Base-by-base conservation (phyloP, 1,140 invertebrate species). In the Neuroterus valhalla region DNA sequence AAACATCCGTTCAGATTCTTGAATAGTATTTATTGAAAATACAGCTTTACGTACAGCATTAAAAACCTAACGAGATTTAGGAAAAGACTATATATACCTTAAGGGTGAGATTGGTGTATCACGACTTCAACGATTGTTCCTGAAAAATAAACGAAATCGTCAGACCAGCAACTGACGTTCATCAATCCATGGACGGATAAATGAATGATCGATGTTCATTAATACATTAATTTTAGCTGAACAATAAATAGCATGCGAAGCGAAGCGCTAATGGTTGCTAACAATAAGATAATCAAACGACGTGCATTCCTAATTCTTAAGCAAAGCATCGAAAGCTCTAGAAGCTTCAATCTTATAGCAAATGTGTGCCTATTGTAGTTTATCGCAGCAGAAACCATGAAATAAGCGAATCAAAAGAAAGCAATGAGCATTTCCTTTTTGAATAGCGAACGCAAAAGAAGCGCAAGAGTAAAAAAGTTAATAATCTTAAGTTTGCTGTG, bases 11-110 rank as follows among this genome's bases (percentile, higher is more conserved):
- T 45, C 55, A 62, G 52, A 62, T 67, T 78, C 72, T 14, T 82
- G 69, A 71, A 77, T 79, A 74, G 46, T 70, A 42, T 87, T 85
- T 87, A 87, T 86, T 87, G 82, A 86, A 86, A 87, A 86, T 84
- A 84, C 80, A 80, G 73, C 76, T 80, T 81, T 81, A 81, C 71
- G 74, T 81, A 85, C 73, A 87, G 74, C 55, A 75, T 73, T 81
- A 80, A 75, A 79, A 82, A 81, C 69, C 55, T 72, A 68, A 77
- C 71, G 70, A 68, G 70, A 74, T 72, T 71, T 66, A 12, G 23
- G 52, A 31, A 26, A 62, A 62, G 5, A 45, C 8, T 15, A 72
- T 12, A 78, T 67, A 68, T 75, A 73, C 76, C 19, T 62, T 62
- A 31, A 69, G 31, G 11, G 12, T 21, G 31, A 75, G 8, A 45